These are phyloP conservation scores for Bombus waltoni DNA, from an alignment of 1,140 invertebrate genomes.

Conservation along the genomic window DNA sequence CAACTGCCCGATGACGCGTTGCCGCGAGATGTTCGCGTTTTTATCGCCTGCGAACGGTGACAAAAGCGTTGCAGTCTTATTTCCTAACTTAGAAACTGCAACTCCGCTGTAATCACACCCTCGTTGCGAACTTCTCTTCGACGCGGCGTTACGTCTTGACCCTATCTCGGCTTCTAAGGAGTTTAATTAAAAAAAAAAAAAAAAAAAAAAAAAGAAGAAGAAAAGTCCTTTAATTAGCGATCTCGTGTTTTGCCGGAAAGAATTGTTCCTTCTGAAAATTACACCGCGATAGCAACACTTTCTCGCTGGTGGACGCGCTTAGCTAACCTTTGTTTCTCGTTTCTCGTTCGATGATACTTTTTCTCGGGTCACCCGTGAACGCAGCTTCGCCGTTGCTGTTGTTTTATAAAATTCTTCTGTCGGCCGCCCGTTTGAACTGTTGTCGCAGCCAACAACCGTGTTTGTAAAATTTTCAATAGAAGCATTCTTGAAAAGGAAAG, in stretches of 20 bases:
- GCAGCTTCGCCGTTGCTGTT: neutral
- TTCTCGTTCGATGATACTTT: neutral
- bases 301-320: too few species aligned
- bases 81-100: neutral
- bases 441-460: neutral
- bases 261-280: slow-evolving; percentile 12
- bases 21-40: neutral
- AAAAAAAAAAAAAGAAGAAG: too few species aligned
- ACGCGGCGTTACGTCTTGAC: neutral
- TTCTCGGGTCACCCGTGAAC: neutral
- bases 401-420: neutral
- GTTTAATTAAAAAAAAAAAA: slow-evolving; percentile 20
- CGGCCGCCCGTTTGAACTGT: neutral
- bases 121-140: neutral
- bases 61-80: neutral
- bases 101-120: neutral
- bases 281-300: neutral
- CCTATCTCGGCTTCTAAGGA: neutral
- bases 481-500: neutral
- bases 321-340: neutral
- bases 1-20: neutral
- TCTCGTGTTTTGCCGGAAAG: neutral
- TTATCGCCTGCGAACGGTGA: slow-evolving; percentile 9
- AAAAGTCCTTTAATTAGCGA: slow-evolving; percentile 15
- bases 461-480: neutral